Evolutionary conservation across 2,888 invertebrate genomes (phyloP).

Genomic region (Erynnis tages): DNA sequence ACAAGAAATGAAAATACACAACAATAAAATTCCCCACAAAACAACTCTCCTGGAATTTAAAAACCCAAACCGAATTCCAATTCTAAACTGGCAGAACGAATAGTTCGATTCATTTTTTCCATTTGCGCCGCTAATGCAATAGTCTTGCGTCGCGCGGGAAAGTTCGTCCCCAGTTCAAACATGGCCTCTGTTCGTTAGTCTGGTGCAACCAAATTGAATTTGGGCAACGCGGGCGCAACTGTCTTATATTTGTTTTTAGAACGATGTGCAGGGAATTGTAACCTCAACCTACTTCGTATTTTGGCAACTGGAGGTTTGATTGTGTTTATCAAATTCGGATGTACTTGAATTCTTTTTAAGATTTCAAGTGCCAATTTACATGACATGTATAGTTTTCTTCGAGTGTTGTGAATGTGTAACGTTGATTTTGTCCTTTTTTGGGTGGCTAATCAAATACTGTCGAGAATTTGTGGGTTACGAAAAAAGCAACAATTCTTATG

Average conservation of each 20-base stretch:
- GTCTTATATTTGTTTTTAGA: slow-evolving; percentile 25
- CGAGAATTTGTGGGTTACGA: too few species aligned
- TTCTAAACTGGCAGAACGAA: slow-evolving; percentile 7
- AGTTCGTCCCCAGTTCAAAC: slow-evolving; percentile 13
- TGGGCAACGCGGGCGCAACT: slow-evolving; percentile 12
- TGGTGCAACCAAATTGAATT: slow-evolving; percentile 17
- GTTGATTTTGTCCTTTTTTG: too few species aligned
- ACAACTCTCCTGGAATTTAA: not conserved
- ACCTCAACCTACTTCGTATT: too few species aligned
- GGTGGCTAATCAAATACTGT: too few species aligned
- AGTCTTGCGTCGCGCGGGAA: slow-evolving; percentile 14
- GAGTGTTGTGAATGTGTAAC: too few species aligned
- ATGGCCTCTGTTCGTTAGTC: slow-evolving; percentile 10
- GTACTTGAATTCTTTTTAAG: too few species aligned
- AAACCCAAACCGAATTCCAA: slow-evolving; percentile 13
- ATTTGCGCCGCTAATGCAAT: slow-evolving; percentile 19
- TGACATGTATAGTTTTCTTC: too few species aligned
- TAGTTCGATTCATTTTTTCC: slow-evolving; percentile 23
- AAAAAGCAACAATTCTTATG: too few species aligned
- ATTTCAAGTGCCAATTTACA: too few species aligned
- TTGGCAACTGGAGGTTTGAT: too few species aligned
- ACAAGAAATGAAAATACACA: not conserved
- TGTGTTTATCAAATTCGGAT: too few species aligned
- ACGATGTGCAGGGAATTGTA: slow-evolving; percentile 13
- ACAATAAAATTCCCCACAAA: not conserved